These are phyloP conservation scores for Cottoperca gobio DNA, from an alignment of 2,797 vertebrate species.

Conservation along the genomic window DNA sequence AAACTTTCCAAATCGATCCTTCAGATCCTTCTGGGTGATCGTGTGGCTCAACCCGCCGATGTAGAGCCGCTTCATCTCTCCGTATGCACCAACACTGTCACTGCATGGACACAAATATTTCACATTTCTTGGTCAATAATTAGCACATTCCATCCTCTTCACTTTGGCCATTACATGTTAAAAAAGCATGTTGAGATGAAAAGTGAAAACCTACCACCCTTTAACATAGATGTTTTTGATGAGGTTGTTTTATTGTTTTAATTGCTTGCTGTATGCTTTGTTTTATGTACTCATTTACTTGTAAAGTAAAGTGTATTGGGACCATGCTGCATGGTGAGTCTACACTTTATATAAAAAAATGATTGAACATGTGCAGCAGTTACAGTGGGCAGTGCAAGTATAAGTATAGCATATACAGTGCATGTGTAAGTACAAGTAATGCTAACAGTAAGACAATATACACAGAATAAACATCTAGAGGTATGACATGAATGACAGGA, in stretches of 20 bases:
- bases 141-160: not conserved
- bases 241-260: too few relatives aligned
- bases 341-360: too few relatives aligned
- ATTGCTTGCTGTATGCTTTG: too few relatives aligned
- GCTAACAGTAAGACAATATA: not conserved
- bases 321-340: too few relatives aligned
- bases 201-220: too few relatives aligned
- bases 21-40: conserved; percentile 89
- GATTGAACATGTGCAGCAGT: not conserved
- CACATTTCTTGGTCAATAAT: not conserved
- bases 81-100: not conserved
- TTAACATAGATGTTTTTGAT: too few relatives aligned
- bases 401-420: not conserved
- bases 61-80: conserved; percentile 86
- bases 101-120: not conserved
- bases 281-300: too few relatives aligned
- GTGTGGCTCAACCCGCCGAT: conserved; percentile 90
- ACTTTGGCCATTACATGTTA: not conserved
- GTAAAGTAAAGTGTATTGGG: too few relatives aligned
- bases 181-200: too few relatives aligned
- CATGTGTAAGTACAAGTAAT: not conserved
- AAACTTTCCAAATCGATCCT: conserved; percentile 93
- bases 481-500: not conserved
- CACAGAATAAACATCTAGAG: not conserved
- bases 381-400: not conserved